phyloP scores from a whole-genome alignment of 2,888 invertebrate species.

The Anagyrus pseudococci region DNA sequence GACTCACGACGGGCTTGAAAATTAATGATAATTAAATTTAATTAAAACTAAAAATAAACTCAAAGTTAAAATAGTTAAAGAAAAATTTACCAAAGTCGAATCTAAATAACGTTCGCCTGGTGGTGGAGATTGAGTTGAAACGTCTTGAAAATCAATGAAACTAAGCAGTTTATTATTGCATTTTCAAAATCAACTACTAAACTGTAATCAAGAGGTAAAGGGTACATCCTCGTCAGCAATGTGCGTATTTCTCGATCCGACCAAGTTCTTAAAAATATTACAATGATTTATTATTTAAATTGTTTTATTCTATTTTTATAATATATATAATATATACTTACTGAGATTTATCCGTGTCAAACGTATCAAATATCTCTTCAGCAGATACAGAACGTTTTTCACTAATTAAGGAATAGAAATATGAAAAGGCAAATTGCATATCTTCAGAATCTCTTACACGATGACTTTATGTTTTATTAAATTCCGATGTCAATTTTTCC shows the following conservation, averaged over 20 bases:
- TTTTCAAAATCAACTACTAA: slow-evolving; percentile 72
- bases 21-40: slow-evolving; percentile 3
- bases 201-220: slow-evolving; percentile 72
- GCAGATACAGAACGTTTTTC: slow-evolving; percentile 65
- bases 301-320: no score
- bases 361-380: slow-evolving; percentile 72
- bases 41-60: no score
- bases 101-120: slow-evolving; percentile 78
- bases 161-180: slow-evolving; percentile 70
- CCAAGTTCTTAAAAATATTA: slow-evolving; percentile 68
- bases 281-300: no score
- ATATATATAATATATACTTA: slow-evolving; percentile 51
- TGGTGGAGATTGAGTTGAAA: slow-evolving; percentile 62
- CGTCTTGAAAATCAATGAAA: slow-evolving; percentile 56
- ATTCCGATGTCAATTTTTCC: slow-evolving; percentile 68
- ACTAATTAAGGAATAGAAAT: slow-evolving; percentile 77
- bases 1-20: slow-evolving; percentile 70
- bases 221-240: slow-evolving; percentile 71
- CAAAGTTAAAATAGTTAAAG: not conserved
- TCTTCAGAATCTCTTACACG: slow-evolving; percentile 71
- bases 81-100: slow-evolving; percentile 69
- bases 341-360: slow-evolving; percentile 79
- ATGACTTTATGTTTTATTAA: slow-evolving; percentile 71
- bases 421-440: slow-evolving; percentile 80
- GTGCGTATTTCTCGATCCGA: slow-evolving; percentile 82